Base-by-base conservation (phyloP, 2,113 vertebrate species). In the Cochlearius cochlearius region DNA sequence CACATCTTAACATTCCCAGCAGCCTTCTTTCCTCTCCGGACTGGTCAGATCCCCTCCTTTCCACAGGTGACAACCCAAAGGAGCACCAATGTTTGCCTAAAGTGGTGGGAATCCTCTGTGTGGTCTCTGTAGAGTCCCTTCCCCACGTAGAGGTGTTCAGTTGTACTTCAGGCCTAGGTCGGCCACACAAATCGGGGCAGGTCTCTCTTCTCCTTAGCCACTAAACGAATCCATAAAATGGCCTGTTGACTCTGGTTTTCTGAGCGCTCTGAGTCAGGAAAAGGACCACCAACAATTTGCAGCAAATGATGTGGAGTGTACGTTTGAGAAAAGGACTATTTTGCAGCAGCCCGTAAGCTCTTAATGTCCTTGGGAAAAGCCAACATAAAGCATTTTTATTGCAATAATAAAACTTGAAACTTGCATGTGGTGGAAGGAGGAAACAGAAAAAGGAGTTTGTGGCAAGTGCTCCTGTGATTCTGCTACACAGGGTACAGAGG, bases 331-430 rank as follows among this genome's bases (percentile, higher is more conserved):
- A 83, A 90, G 4, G 20, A 22, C 22, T 26, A 10, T 49, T 95
- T 90, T 68, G 47, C 69, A 89, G 56, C 52, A 59, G 56, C 69
- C 21, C 1, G 2, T 36, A 58, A 85, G 81, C 81, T 73, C 62
- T 36, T 66, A 84, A 83, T 81, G 34, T 60, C n/a, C 56, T 74
- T 53, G 90, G 88, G 92, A 89, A 96, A 95, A 95, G 30, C 67
- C 94, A 84, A 38, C 52, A 75, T 76, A 84, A 96, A 94, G 39
- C 45, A 27, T 53, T 96, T 96, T 96, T 92, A 80, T 15, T 45
- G 64, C 68, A 93, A 95, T 80, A 75, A 91, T 86, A 78, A 95
- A 96, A 92, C 38, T 38, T 64, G 72, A 91, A 77, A 81, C 72
- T 71, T 86, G 20, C 81, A 66, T 67, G 76, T 32, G 55, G 82